Percentiles rank a stretch among this genome's conserved stretches.
Evolutionary conservation across 1,140 invertebrate species (phyloP).

Genomic region (Melanaphis sacchari): DNA sequence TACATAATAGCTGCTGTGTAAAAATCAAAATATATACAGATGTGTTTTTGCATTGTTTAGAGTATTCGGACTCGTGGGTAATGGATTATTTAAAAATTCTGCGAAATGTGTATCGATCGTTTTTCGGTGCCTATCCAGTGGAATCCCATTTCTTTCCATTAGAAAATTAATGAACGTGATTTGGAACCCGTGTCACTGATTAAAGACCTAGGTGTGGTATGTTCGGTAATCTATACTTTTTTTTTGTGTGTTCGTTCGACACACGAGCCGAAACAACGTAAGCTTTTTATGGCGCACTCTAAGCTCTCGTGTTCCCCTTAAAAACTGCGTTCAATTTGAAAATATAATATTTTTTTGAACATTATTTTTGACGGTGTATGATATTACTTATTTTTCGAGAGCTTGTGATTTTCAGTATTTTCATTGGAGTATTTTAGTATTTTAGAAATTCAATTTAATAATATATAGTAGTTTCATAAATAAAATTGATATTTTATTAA

Average conservation of each 20-base stretch:
- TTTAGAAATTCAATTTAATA: neutral
- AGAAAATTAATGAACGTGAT: constrained; percentile 43
- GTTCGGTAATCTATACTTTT: constrained; percentile 18
- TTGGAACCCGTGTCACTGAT: constrained; percentile 37
- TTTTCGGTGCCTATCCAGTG: neutral
- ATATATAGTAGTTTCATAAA: neutral
- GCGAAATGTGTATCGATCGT: neutral
- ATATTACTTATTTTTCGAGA: neutral
- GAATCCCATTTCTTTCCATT: constrained; percentile 25
- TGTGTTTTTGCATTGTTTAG: constrained; percentile 1
- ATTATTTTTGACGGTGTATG: neutral
- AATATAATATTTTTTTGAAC: neutral
- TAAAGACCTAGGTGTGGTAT: constrained; percentile 21
- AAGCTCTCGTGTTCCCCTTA: neutral
- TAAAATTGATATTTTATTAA: neutral
- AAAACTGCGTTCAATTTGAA: neutral
- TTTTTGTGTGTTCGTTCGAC: neutral
- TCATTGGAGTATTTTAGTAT: neutral
- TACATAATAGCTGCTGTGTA: neutral
- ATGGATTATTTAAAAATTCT: neutral
- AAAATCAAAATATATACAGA: constrained; percentile 8
- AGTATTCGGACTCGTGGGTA: neutral
- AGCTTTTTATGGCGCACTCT: neutral
- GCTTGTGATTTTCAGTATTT: neutral
- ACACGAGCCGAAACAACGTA: neutral